phyloP scores from a whole-genome alignment of 2,888 invertebrate species.

The Hirtodrosophila cameraria region DNA sequence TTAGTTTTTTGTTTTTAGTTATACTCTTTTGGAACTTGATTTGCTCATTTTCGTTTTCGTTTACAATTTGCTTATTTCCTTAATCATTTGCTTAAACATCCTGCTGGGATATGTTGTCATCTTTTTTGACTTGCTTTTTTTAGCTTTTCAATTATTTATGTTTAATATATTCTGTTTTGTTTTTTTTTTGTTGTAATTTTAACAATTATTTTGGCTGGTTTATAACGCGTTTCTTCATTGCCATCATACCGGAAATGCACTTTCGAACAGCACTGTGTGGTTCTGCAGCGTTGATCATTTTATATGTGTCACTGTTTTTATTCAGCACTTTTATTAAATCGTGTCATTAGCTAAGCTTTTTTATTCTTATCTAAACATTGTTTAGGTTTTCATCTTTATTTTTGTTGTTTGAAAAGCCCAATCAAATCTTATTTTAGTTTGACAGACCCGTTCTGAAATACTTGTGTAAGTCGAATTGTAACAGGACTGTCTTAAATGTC shows the following conservation, averaged over 20 bases:
- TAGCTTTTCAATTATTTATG: background rate
- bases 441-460: too few species aligned
- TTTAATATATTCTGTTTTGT: constrained; percentile 2
- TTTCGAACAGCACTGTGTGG: constrained; percentile 1
- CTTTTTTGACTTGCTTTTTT: background rate
- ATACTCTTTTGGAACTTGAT: constrained; percentile 15
- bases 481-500: too few species aligned
- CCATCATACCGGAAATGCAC: constrained; percentile 31
- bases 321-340: too few species aligned
- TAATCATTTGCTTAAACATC: constrained; percentile 12
- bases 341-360: too few species aligned
- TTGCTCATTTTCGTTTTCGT: background rate
- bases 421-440: too few species aligned
- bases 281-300: too few species aligned
- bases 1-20: constrained; percentile 2
- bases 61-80: constrained; percentile 15
- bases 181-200: background rate
- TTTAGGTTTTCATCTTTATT: too few species aligned
- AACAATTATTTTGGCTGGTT: background rate
- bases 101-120: constrained; percentile 24
- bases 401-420: too few species aligned
- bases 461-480: too few species aligned
- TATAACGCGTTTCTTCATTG: constrained; percentile 20
- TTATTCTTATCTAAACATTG: too few species aligned
- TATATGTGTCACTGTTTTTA: too few species aligned